Base-by-base conservation (phyloP, 2,888 invertebrate genomes). In the Charanyca ferruginea region DNA sequence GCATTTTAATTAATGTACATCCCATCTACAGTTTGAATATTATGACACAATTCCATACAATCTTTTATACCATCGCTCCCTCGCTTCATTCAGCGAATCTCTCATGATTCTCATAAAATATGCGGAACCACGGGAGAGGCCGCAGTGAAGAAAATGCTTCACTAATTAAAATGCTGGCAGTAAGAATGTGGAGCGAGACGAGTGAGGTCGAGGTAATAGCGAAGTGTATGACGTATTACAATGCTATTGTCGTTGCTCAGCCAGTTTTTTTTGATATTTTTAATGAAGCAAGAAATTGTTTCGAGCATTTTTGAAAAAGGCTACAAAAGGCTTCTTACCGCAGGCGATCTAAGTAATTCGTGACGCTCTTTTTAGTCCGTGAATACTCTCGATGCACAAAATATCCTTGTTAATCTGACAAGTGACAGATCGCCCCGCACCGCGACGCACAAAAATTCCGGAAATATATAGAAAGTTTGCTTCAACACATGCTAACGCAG, bases 101-200 rank as follows among this genome's bases (percentile, higher is more conserved):
- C 54, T 61, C 64, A 42, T 52, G 38, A 59, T 63, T 48, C 63
- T 66, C 63, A 73, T 60, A 60, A 61, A 63, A 66, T 73, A 68
- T 63, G 58, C 47, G 53, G 28, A 42, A 61, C 54, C 54, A 59
- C 53, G 61, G 42, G 11, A 52, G 60, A 32, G 45, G 44, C 41
- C 32, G 63, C 49, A 47, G 18, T 45, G 45, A 51, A 68, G 73
- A 63, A 65, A 65, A 76, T 68, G 65, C 60, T 66, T 57, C 58
- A 61, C 44, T 77, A 73, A 77, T 77, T 77, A 69, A 74, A 77
- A 77, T 74, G 41, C 66, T 59, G 54, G 52, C 32, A 47, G 47
- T 44, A 65, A 64, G 59, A 67, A 77, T 62, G 48, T 62, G 61
- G 41, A 66, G 42, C 18, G 57, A 52, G 47, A 42, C n/a, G 62